Percentiles rank a stretch among this genome's conserved stretches.
These are phyloP conservation scores for Tetranychus piercei DNA, from an alignment of 2,888 invertebrate genomes.

Conservation along the genomic window DNA sequence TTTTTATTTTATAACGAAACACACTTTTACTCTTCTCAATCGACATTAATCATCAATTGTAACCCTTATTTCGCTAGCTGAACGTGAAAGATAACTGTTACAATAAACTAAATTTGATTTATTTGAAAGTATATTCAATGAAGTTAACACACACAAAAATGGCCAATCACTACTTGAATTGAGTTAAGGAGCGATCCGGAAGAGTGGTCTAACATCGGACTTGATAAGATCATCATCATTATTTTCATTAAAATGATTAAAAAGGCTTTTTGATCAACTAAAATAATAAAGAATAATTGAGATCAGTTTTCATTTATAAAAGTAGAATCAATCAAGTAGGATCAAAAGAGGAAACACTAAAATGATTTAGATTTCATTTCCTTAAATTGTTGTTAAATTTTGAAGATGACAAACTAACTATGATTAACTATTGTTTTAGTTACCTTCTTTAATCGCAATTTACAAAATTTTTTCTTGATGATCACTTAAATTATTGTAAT, in stretches of 20 bases:
- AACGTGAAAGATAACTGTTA: not conserved
- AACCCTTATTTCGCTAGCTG: not conserved
- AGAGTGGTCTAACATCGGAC: not conserved
- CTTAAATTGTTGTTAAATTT: too few relatives aligned
- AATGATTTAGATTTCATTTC: not conserved
- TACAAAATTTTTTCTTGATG: too few relatives aligned
- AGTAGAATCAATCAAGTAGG: not conserved
- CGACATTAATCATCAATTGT: not conserved
- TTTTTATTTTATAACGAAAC: not conserved
- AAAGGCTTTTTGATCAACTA: not conserved
- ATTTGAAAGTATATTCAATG: not conserved
- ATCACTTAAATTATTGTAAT: too few relatives aligned
- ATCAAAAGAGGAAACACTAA: not conserved
- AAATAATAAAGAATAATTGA: not conserved
- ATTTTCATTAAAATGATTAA: not conserved
- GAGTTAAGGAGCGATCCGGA: not conserved
- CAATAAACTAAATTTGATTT: not conserved
- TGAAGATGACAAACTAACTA: too few relatives aligned
- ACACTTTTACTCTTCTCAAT: not conserved
- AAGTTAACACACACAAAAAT: not conserved
- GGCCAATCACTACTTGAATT: not conserved
- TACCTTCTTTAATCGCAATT: too few relatives aligned
- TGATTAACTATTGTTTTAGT: too few relatives aligned
- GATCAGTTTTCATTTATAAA: not conserved
- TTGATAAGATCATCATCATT: not conserved